phyloP scores from a whole-genome alignment of 2,797 vertebrate species.

The Oophaga sylvatica region DNA sequence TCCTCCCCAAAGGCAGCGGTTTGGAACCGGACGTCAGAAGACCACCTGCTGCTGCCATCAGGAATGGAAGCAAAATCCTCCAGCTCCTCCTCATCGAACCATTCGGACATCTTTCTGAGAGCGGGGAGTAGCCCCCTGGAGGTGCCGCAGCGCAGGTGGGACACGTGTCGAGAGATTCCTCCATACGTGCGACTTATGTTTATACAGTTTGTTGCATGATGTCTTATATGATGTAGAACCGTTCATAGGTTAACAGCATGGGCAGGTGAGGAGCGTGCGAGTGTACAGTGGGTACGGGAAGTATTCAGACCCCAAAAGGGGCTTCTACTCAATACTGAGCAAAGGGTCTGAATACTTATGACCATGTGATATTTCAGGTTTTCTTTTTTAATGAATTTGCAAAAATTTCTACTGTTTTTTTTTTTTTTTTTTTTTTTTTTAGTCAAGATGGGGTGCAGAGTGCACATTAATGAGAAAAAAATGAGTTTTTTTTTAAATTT shows the following conservation, averaged over 20 bases:
- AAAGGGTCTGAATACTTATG: too few relatives aligned
- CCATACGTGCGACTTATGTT: constrained; percentile 2
- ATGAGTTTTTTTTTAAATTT: too few relatives aligned
- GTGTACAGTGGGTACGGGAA: background rate
- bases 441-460: too few relatives aligned
- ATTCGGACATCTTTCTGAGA: constrained; percentile 85
- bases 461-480: too few relatives aligned
- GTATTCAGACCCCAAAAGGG: too few relatives aligned
- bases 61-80: constrained; percentile 84
- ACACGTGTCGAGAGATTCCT: constrained; percentile 3
- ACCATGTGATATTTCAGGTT: too few relatives aligned
- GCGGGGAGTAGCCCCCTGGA: constrained; percentile 94
- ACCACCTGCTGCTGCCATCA: constrained; percentile 75
- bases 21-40: constrained; percentile 85
- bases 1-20: constrained; percentile 85
- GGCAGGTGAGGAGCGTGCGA: background rate
- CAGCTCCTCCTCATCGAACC: constrained; percentile 93
- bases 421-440: too few relatives aligned
- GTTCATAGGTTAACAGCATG: background rate
- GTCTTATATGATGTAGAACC: background rate
- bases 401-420: too few relatives aligned
- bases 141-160: constrained; percentile 84
- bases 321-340: too few relatives aligned
- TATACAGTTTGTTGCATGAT: background rate
- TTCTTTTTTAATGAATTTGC: too few relatives aligned